Conservation (phyloP, 2,113 vertebrate species). For the Prionailurus viverrinus region DNA sequence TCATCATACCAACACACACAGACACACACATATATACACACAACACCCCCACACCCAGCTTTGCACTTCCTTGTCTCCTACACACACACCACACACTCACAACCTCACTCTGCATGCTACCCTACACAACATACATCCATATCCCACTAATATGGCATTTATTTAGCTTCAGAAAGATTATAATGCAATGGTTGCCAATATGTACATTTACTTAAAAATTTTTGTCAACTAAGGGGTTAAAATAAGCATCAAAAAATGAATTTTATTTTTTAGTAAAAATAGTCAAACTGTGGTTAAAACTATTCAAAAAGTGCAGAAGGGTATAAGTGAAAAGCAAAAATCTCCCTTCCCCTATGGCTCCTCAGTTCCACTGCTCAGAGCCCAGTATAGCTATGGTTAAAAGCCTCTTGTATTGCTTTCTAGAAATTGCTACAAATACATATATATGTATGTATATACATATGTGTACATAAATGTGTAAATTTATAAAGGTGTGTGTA, state of each 20-base stretch:
- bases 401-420: neutral
- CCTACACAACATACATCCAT: neutral
- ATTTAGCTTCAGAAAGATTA: neutral
- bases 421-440: neutral
- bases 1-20: neutral
- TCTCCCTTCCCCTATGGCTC: neutral
- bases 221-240: neutral
- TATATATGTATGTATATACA: neutral
- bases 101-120: neutral
- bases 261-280: conserved; percentile 39
- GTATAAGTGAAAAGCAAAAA: neutral
- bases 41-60: neutral
- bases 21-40: neutral
- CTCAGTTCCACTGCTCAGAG: neutral
- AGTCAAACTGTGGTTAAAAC: neutral
- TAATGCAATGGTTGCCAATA: neutral
- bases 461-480: neutral
- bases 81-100: neutral
- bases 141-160: neutral
- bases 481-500: neutral
- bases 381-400: neutral
- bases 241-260: neutral
- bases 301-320: neutral
- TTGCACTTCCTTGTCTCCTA: neutral
- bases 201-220: neutral